A percentile compares a stretch with the other conserved stretches of the same genome.
phyloP scores from a whole-genome alignment of 2,113 vertebrate species.

The Tauraco erythrolophus region DNA sequence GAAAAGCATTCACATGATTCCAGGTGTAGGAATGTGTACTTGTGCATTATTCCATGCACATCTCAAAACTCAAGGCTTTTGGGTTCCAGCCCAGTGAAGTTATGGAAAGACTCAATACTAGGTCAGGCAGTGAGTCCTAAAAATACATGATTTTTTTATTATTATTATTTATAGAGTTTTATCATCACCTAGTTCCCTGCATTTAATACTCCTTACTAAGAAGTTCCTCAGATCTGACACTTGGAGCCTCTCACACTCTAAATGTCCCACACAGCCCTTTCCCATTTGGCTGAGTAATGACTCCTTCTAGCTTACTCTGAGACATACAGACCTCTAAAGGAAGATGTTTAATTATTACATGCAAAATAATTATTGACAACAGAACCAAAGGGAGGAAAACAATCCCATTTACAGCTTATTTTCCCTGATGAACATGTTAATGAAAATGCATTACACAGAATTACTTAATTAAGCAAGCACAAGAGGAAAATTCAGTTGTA shows the following conservation, averaged over 20 bases:
- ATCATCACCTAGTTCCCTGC: neutral
- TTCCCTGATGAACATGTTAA: neutral
- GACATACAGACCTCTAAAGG: neutral
- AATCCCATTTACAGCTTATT: neutral
- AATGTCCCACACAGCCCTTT: neutral
- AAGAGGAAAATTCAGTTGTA: slow-evolving; percentile 60
- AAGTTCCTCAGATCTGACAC: neutral
- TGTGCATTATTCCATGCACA: neutral
- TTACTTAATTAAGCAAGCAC: slow-evolving; percentile 56
- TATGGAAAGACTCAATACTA: neutral
- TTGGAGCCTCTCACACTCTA: neutral
- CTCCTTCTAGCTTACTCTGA: neutral
- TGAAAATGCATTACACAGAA: slow-evolving; percentile 52
- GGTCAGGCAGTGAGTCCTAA: neutral
- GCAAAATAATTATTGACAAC: neutral
- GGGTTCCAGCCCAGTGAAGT: neutral
- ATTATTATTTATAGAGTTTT: neutral
- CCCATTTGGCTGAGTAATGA: neutral
- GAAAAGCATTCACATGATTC: neutral
- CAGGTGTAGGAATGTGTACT: neutral
- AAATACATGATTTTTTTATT: neutral
- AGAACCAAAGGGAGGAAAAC: neutral
- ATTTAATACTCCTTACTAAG: neutral
- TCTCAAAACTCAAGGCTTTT: neutral
- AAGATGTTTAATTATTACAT: neutral